phyloP scores from a whole-genome alignment of 2,797 vertebrate species.

The Aphelocoma californica region DNA sequence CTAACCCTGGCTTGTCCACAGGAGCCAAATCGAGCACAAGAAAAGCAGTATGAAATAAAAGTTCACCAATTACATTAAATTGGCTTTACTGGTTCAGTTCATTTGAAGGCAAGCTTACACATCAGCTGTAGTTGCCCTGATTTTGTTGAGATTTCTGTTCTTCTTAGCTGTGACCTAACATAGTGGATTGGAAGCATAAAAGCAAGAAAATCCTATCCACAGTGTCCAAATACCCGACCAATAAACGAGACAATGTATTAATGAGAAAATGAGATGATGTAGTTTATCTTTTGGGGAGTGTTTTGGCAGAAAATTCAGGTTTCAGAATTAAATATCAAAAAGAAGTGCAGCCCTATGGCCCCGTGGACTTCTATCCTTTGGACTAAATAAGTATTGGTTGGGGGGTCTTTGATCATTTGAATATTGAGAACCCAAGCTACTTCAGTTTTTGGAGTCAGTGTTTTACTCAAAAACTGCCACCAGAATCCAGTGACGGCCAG shows the following conservation, averaged over 20 bases:
- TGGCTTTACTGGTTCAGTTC: background rate
- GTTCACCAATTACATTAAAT: background rate
- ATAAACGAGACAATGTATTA: background rate
- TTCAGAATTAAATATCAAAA: background rate
- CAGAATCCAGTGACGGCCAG: background rate
- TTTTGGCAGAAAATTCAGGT: background rate
- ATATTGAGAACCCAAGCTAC: background rate
- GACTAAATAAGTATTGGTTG: background rate
- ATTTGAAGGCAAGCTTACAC: background rate
- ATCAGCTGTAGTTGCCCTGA: background rate
- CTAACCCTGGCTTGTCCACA: background rate
- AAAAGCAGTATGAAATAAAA: background rate
- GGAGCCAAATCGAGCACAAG: background rate
- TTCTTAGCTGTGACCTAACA: background rate
- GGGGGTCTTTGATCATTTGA: background rate
- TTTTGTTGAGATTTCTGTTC: background rate
- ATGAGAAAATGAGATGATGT: too few species aligned
- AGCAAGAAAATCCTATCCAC: background rate
- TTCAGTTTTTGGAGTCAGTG: background rate
- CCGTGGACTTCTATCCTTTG: background rate
- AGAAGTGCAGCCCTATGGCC: background rate
- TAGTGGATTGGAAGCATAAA: background rate
- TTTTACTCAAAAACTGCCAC: background rate
- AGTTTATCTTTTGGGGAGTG: background rate
- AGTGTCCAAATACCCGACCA: background rate